Evolutionary conservation across 2,113 vertebrate species (phyloP).

Genomic region (Dasypus novemcinctus): DNA sequence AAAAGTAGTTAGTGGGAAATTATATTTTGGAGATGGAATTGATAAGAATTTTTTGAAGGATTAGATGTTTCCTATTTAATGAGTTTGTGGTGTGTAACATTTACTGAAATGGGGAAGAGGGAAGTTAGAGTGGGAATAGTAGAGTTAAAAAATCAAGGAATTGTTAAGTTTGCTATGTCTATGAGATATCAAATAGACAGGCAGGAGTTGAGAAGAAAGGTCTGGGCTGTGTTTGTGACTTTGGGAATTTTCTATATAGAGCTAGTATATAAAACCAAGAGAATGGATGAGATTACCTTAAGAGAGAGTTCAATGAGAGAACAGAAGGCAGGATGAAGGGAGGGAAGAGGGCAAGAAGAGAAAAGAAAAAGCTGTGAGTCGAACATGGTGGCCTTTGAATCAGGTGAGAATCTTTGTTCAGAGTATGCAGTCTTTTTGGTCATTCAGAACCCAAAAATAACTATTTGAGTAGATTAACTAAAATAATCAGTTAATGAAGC

Average conservation of each 20-base stretch:
- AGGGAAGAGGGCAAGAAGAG: background rate
- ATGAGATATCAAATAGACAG: background rate
- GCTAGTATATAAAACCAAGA: background rate
- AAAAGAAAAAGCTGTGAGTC: background rate
- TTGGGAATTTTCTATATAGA: background rate
- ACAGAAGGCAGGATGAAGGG: background rate
- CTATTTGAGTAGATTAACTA: background rate
- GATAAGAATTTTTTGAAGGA: background rate
- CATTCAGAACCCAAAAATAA: background rate
- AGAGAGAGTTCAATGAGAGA: background rate
- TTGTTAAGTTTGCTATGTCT: background rate
- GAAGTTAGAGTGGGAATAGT: background rate
- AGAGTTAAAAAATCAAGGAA: background rate
- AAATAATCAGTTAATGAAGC: background rate
- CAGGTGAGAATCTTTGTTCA: background rate
- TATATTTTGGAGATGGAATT: background rate
- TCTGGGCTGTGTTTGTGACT: background rate
- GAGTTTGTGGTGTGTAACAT: background rate
- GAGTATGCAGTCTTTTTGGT: background rate
- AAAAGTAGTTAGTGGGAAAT: background rate
- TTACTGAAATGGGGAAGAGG: background rate
- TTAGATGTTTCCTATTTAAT: background rate
- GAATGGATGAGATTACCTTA: background rate
- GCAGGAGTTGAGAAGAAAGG: background rate
- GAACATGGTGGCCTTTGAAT: background rate